Percentiles rank a stretch among this genome's conserved stretches.
These are phyloP conservation scores for Bufo gargarizans DNA, from an alignment of 2,113 vertebrate genomes.

Conservation along the genomic window DNA sequence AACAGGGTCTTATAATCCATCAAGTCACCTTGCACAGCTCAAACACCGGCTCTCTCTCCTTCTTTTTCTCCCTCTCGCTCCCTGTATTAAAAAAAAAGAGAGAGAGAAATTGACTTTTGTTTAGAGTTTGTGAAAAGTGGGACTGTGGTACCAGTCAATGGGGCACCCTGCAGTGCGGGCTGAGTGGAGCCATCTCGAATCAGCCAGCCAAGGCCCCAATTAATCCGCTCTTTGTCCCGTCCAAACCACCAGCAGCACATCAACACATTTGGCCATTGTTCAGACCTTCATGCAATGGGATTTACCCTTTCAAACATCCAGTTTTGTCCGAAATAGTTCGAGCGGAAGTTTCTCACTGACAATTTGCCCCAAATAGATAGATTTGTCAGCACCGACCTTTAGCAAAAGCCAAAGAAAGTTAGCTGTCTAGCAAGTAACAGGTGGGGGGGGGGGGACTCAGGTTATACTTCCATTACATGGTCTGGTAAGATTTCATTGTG, in stretches of 20 bases:
- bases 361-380: slow-evolving; percentile 99
- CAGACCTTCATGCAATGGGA: slow-evolving; percentile 96
- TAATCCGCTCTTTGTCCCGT: slow-evolving; percentile 98
- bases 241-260: slow-evolving; percentile 81
- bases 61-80: slow-evolving; percentile 43
- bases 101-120: slow-evolving; percentile 99
- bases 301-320: slow-evolving; percentile 98
- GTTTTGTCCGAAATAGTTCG: slow-evolving; percentile 99
- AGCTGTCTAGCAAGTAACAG: slow-evolving; percentile 59
- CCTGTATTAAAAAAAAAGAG: slow-evolving; percentile 44
- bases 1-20: slow-evolving; percentile 75
- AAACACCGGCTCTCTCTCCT: slow-evolving; percentile 79
- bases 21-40: slow-evolving; percentile 90
- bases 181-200: slow-evolving; percentile 98
- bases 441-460: slow-evolving; percentile 37
- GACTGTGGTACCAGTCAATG: slow-evolving; percentile 99
- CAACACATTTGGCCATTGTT: slow-evolving; percentile 98
- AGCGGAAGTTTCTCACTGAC: slow-evolving; percentile 99
- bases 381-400: slow-evolving; percentile 97
- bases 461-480: slow-evolving; percentile 22
- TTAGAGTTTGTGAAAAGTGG: slow-evolving; percentile 99
- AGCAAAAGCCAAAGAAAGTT: slow-evolving; percentile 63
- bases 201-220: slow-evolving; percentile 99
- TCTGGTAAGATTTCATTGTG: slow-evolving; percentile 13
- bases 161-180: slow-evolving; percentile 95